Evolutionary conservation across 2,888 invertebrate genomes (phyloP).

Genomic region (Tryphoninae sp.): DNA sequence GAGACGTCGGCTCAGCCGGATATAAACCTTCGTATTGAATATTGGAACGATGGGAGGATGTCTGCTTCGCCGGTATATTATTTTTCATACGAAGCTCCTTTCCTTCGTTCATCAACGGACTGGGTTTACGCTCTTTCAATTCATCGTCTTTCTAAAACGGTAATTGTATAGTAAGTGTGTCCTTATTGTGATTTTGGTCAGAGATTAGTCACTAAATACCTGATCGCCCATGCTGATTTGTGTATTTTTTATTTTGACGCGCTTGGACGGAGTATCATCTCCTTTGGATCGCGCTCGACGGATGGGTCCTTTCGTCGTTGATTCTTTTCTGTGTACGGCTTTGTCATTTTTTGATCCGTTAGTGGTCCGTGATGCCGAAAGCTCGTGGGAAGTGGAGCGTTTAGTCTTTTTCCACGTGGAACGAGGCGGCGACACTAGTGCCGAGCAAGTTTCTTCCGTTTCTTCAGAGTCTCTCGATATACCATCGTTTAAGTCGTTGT

Average conservation of each 20-base stretch:
- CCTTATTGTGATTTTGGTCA: slow-evolving; percentile 3
- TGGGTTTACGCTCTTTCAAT: neutral
- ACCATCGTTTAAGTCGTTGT: neutral
- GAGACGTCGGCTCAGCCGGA: slow-evolving; percentile 12
- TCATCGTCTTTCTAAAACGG: slow-evolving; percentile 10
- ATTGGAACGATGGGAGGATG: no score
- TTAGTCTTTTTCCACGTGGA: slow-evolving; percentile 28
- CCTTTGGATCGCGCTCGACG: neutral
- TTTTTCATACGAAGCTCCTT: slow-evolving; percentile 13
- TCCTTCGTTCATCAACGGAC: neutral
- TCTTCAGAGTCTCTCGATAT: neutral
- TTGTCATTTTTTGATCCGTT: no score
- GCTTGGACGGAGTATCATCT: neutral
- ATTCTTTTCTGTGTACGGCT: neutral
- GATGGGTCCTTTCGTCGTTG: neutral
- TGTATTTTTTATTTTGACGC: neutral
- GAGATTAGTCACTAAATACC: neutral
- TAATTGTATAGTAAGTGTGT: neutral
- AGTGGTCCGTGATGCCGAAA: no score
- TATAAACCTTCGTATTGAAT: neutral
- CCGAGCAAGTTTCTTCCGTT: slow-evolving; percentile 39
- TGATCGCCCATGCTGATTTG: neutral
- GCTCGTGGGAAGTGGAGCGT: neutral
- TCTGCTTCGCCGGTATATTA: no score
- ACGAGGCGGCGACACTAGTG: slow-evolving; percentile 12